Evolutionary conservation across 2,888 invertebrate genomes (phyloP).

Genomic region (Andrena haemorrhoa): DNA sequence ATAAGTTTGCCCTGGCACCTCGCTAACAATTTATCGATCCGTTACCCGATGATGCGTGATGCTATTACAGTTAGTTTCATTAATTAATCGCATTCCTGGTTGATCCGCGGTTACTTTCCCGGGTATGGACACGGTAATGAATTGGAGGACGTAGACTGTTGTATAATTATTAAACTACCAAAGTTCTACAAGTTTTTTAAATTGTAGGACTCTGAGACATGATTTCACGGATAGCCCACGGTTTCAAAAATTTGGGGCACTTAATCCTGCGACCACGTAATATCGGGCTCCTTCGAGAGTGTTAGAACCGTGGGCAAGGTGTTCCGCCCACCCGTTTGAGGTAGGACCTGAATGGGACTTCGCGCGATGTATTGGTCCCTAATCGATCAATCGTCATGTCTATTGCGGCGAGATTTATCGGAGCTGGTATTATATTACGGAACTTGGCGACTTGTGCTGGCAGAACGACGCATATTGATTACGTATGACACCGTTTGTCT

Average conservation of each 20-base stretch:
- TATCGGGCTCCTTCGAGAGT: not conserved
- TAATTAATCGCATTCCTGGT: constrained; percentile 13
- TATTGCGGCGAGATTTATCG: constrained; percentile 14
- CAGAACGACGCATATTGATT: constrained; percentile 25
- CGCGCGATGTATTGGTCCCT: not conserved
- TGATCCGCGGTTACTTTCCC: not conserved
- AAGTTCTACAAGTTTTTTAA: not conserved
- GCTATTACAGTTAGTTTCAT: constrained; percentile 21
- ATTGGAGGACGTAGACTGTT: not conserved
- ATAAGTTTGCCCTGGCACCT: not conserved
- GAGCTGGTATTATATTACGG: constrained; percentile 20
- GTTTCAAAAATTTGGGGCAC: not conserved
- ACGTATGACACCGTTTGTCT: constrained; percentile 30
- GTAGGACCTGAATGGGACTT: constrained; percentile 1
- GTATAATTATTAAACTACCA: not conserved
- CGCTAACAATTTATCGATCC: constrained; percentile 35
- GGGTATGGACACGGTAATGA: not conserved
- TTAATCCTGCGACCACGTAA: not conserved
- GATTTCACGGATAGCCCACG: not conserved
- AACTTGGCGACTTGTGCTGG: not conserved
- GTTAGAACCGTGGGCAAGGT: not conserved
- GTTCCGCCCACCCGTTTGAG: not conserved
- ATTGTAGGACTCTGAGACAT: not conserved
- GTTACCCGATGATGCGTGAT: not conserved
- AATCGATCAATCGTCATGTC: constrained; percentile 9